Evolutionary conservation across 2,113 vertebrate species (phyloP).

Genomic region (Gambusia affinis): DNA sequence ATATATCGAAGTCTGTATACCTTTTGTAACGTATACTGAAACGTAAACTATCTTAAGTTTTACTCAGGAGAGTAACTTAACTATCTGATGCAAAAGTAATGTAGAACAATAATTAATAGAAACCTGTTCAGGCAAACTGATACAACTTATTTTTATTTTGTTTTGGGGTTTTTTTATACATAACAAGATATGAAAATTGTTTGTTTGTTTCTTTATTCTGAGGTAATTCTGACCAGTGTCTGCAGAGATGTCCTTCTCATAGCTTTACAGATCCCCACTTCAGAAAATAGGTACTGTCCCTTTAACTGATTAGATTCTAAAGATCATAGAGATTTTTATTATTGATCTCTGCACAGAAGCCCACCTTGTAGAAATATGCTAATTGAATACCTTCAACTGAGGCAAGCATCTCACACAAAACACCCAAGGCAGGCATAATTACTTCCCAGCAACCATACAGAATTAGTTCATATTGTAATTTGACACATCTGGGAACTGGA

Average conservation of each 20-base stretch:
- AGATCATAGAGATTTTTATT: background rate
- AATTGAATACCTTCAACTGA: conserved; percentile 1
- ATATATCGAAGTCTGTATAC: too few relatives aligned
- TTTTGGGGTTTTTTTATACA: too few relatives aligned
- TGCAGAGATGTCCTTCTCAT: background rate
- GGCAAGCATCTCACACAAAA: conserved; percentile 11
- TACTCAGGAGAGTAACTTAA: too few relatives aligned
- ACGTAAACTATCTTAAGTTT: too few relatives aligned
- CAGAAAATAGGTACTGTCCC: background rate
- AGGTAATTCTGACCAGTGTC: background rate
- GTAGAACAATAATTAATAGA: too few relatives aligned
- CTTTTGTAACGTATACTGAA: too few relatives aligned
- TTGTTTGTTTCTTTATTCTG: background rate
- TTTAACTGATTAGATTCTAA: conserved; percentile 6
- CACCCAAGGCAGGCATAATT: conserved; percentile 19
- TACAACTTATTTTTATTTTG: too few relatives aligned
- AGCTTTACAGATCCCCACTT: background rate
- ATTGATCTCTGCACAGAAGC: conserved; percentile 15
- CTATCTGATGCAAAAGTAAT: too few relatives aligned
- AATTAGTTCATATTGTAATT: conserved; percentile 38
- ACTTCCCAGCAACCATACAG: conserved; percentile 25
- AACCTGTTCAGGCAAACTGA: too few relatives aligned
- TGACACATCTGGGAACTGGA: conserved; percentile 24
- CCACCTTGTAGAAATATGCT: background rate
- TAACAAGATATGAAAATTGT: too few relatives aligned